These are phyloP conservation scores for Xylocopa sonorina DNA, from an alignment of 1,140 invertebrate species.

Conservation along the genomic window DNA sequence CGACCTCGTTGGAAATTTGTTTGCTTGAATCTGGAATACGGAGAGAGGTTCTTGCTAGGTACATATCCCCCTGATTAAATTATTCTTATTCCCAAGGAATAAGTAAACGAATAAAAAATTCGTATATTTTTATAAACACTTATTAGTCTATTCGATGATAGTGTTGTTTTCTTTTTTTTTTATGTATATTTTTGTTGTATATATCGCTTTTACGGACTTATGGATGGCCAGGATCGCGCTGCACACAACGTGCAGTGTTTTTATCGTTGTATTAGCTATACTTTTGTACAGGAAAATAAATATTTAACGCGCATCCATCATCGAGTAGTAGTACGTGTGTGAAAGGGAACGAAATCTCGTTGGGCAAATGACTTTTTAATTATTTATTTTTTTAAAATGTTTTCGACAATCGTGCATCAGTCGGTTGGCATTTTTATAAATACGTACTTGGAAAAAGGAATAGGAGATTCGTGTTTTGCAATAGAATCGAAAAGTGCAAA, in stretches of 20 bases:
- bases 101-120: neutral
- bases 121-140: neutral
- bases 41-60: neutral
- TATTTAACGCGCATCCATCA: neutral
- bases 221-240: constrained; percentile 37
- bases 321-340: neutral
- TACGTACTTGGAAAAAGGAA: constrained; percentile 24
- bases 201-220: constrained; percentile 23
- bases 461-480: constrained; percentile 39
- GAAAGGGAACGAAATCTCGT: neutral
- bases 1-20: neutral
- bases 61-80: neutral
- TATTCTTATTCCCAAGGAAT: neutral
- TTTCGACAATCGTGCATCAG: constrained; percentile 44
- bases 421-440: constrained; percentile 41
- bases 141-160: neutral
- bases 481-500: constrained; percentile 18
- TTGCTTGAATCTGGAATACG: neutral
- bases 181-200: constrained; percentile 16
- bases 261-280: constrained; percentile 26
- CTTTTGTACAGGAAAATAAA: constrained; percentile 38
- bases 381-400: constrained; percentile 40
- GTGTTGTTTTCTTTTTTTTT: constrained; percentile 5
- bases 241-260: constrained; percentile 2
- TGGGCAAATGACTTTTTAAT: neutral